Evolutionary conservation across 1,140 invertebrate species (phyloP).

Genomic region (Pseudomyrmex sp.): DNA sequence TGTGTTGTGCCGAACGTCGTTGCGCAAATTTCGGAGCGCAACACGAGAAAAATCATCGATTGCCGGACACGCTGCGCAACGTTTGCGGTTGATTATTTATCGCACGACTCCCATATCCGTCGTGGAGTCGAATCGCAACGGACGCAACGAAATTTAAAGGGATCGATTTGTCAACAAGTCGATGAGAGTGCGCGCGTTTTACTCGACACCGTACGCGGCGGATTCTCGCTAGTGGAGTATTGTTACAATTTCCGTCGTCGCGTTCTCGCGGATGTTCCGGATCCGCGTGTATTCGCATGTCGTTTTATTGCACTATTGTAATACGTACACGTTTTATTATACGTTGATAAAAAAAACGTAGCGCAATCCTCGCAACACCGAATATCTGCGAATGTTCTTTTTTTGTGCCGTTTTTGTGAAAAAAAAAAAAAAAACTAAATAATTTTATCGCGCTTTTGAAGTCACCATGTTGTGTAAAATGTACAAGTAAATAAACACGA

Average conservation of each 20-base stretch:
- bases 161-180: conserved; percentile 76
- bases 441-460: not conserved
- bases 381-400: not conserved
- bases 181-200: conserved; percentile 70
- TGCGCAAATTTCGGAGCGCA: conserved; percentile 1
- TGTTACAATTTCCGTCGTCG: conserved; percentile 18
- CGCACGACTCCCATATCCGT: conserved; percentile 14
- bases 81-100: conserved; percentile 39
- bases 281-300: not conserved
- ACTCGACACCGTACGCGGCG: not conserved
- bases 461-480: too few relatives aligned
- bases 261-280: conserved; percentile 14
- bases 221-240: conserved; percentile 36
- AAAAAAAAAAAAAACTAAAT: not conserved
- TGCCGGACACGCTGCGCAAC: not conserved
- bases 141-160: conserved; percentile 69
- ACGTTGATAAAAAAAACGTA: conserved; percentile 13
- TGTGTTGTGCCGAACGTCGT: not conserved
- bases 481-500: too few relatives aligned
- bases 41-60: not conserved
- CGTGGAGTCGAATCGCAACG: conserved; percentile 37
- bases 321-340: conserved; percentile 16
- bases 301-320: not conserved
- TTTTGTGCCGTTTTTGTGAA: not conserved
- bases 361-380: not conserved